Percentiles rank a stretch among this genome's conserved stretches.
Evolutionary conservation across 2,113 vertebrate species (phyloP).

Genomic region (Suncus etruscus): DNA sequence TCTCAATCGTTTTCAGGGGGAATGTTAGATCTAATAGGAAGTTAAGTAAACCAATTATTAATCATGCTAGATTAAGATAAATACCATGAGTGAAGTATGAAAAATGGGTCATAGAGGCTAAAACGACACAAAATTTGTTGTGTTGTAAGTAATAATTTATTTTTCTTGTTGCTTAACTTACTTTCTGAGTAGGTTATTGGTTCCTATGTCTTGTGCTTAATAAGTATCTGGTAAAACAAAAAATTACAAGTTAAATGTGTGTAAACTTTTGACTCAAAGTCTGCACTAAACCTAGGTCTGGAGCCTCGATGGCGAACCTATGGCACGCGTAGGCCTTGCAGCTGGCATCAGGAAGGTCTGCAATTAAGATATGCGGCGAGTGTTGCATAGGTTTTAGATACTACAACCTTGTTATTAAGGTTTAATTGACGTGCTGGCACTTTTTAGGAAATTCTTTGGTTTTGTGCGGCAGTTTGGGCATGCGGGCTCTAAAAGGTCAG

Average conservation of each 20-base stretch:
- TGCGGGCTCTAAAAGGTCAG: too few species aligned
- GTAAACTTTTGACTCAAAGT: constrained; percentile 21
- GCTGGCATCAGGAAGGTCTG: too few species aligned
- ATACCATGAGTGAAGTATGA: constrained; percentile 32
- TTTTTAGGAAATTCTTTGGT: too few species aligned
- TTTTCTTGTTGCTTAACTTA: not conserved
- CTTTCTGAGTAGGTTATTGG: constrained; percentile 47
- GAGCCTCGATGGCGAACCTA: too few species aligned
- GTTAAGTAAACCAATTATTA: constrained; percentile 36
- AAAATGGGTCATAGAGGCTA: not conserved
- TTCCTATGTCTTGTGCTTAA: constrained; percentile 25
- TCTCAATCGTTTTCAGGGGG: not conserved
- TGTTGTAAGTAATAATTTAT: too few species aligned
- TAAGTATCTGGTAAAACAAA: constrained; percentile 9
- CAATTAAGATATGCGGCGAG: too few species aligned
- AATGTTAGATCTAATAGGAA: constrained; percentile 53
- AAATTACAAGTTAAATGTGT: constrained; percentile 33
- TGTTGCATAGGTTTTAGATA: too few species aligned
- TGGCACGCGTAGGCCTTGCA: too few species aligned
- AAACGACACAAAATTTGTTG: constrained; percentile 34
- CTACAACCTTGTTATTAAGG: too few species aligned
- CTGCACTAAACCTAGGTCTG: too few species aligned
- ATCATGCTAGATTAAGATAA: constrained; percentile 48
- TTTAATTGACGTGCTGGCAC: too few species aligned
- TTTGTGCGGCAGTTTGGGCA: too few species aligned